Evolutionary conservation across 2,888 invertebrate species (phyloP).

Genomic region (Patella depressa): DNA sequence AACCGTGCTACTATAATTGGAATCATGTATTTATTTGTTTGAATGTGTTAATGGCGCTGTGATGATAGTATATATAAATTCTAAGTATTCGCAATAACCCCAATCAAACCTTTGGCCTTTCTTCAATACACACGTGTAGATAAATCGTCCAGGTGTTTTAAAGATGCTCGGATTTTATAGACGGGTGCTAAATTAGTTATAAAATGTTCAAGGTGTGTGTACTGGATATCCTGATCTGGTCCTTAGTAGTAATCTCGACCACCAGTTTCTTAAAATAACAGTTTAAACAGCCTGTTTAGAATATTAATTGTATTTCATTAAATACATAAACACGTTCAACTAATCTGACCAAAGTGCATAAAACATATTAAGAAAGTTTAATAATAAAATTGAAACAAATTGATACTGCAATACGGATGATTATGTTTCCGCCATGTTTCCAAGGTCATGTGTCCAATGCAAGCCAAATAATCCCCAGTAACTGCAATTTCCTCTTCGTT

Average conservation of each 20-base stretch:
- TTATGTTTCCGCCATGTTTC: too few relatives aligned
- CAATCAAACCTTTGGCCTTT: background rate
- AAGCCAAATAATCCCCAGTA: too few relatives aligned
- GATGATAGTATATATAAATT: background rate
- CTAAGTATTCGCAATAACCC: conserved; percentile 4
- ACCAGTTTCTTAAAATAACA: background rate
- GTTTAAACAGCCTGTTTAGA: background rate
- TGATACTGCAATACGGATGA: too few relatives aligned
- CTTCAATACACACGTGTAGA: background rate
- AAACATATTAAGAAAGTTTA: too few relatives aligned
- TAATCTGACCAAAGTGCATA: too few relatives aligned
- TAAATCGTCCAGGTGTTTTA: background rate
- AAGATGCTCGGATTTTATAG: background rate
- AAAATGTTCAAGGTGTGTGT: background rate
- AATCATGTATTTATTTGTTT: background rate
- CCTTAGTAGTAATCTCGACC: background rate
- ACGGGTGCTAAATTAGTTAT: background rate
- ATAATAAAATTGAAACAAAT: too few relatives aligned
- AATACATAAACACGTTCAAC: too few relatives aligned
- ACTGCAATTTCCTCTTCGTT: too few relatives aligned
- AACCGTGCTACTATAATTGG: background rate
- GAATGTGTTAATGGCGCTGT: background rate
- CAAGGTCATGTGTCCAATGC: too few relatives aligned
- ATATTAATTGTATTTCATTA: too few relatives aligned
- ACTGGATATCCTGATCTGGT: background rate